Base-by-base conservation (phyloP, 1,140 invertebrate genomes). In the Apis cerana region DNA sequence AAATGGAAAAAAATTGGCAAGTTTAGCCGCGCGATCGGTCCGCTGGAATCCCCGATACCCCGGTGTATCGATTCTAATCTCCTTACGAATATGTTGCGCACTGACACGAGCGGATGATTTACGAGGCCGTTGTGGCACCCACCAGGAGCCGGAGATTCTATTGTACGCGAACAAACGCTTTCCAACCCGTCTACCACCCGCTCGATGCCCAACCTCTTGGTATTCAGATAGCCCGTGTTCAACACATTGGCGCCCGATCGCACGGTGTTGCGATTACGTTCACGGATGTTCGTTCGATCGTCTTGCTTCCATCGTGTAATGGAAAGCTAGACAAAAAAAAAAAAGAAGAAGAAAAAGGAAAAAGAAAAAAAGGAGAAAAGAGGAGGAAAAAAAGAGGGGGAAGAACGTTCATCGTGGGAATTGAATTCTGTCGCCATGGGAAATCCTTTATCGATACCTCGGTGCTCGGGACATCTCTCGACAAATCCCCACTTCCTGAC, bases 91-190 rank as follows among this genome's bases (percentile, higher is more conserved):
- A 82, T 76, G 74, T 76, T 82, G 64, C 80, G 23, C 80, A 58
- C 54, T 68, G 72, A 68, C 80, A 68, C 74, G 23, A 68, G 43
- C 74, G 68, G 80, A 76, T 82, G 80, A 82, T 82, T 76, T 82
- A 82, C 80, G 72, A 68, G 64, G 74, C 13, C 54, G 80, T 43
- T 76, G 64, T 19, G 72, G 33, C 43, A 33, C 43, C 52, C 62
- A 27, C 27, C 27, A 27, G 27, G 9, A 81, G 54, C 64, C 72
- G 54, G 74, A 76, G 80, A 76, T 82, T 76, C 80, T 76, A 82
- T 82, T 82, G 74, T 76, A 59, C 23, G n/a, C n/a, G 78, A 80
- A 80, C 69, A 80, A 80, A 80, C 50, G 78, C 78, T 80, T 80
- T 65, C 69, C 78, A 80, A 72, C 43, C 77, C 54, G 67, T 80